Conservation (phyloP, 1,140 invertebrate species). For the Trichonephila inaurata region DNA sequence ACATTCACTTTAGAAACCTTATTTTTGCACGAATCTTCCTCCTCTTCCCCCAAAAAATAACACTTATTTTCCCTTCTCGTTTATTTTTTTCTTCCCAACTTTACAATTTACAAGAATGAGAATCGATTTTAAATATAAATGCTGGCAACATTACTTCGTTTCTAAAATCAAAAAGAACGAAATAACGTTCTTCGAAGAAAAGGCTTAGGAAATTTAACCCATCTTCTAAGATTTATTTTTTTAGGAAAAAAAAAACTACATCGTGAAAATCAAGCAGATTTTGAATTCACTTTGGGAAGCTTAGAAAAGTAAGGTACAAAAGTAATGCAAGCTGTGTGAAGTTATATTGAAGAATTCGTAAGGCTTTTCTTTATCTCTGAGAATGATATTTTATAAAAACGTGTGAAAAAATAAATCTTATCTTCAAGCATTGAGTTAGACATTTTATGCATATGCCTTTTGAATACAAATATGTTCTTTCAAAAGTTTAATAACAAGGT, state of each 20-base stretch:
- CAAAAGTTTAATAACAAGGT: too few species aligned
- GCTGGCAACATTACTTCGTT: not conserved
- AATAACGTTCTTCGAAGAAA: not conserved
- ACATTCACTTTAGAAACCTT: not conserved
- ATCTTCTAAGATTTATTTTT: not conserved
- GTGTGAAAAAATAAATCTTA: not conserved
- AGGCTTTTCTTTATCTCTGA: not conserved
- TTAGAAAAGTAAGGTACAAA: not conserved
- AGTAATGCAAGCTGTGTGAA: not conserved
- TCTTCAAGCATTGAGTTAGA: too few species aligned
- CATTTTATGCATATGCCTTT: too few species aligned
- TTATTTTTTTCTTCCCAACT: not conserved
- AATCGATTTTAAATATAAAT: not conserved
- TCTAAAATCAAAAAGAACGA: not conserved
- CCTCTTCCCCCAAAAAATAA: not conserved
- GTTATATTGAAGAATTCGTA: not conserved
- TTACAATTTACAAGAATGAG: not conserved
- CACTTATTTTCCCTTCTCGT: not conserved
- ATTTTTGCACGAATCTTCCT: not conserved
- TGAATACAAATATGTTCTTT: too few species aligned
- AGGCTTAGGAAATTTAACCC: constrained; percentile 5
- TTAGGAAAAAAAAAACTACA: not conserved
- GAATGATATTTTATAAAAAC: not conserved
- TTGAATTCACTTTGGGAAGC: not conserved
- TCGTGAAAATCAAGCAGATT: constrained; percentile 25